Conservation (phyloP, 2,113 vertebrate species). For the Propithecus coquereli region DNA sequence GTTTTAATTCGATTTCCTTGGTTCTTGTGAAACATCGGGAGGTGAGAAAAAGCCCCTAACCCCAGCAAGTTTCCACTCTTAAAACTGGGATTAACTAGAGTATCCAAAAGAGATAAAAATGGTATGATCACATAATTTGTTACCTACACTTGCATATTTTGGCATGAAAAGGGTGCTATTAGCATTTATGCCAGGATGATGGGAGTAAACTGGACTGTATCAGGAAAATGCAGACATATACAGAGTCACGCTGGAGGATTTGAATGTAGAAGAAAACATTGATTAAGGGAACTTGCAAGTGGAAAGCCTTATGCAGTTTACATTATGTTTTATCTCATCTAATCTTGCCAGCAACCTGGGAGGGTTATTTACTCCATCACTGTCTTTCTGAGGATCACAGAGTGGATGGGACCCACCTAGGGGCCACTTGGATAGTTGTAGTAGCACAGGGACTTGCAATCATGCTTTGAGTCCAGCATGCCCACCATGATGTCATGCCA, state of each 20-base stretch:
- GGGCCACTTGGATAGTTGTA: not conserved
- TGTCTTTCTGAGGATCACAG: not conserved
- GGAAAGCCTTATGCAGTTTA: not conserved
- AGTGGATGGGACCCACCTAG: not conserved
- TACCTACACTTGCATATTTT: not conserved
- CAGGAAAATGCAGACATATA: not conserved
- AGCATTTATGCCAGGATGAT: not conserved
- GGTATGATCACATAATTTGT: not conserved
- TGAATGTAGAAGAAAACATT: not conserved
- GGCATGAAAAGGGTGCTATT: not conserved
- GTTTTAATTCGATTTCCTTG: not conserved
- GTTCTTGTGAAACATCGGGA: not conserved
- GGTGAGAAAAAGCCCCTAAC: not conserved
- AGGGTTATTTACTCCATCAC: not conserved
- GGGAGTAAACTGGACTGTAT: not conserved
- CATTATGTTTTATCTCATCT: not conserved
- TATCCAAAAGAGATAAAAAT: not conserved
- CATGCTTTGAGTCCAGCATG: not conserved
- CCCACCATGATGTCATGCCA: accelerated
- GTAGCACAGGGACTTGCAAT: not conserved
- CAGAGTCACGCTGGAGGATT: not conserved
- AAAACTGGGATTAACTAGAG: not conserved
- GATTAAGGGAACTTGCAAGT: not conserved
- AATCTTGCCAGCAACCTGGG: not conserved
- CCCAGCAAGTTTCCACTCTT: not conserved